Conservation (phyloP, 2,113 vertebrate genomes). For the Etheostoma spectabile region DNA sequence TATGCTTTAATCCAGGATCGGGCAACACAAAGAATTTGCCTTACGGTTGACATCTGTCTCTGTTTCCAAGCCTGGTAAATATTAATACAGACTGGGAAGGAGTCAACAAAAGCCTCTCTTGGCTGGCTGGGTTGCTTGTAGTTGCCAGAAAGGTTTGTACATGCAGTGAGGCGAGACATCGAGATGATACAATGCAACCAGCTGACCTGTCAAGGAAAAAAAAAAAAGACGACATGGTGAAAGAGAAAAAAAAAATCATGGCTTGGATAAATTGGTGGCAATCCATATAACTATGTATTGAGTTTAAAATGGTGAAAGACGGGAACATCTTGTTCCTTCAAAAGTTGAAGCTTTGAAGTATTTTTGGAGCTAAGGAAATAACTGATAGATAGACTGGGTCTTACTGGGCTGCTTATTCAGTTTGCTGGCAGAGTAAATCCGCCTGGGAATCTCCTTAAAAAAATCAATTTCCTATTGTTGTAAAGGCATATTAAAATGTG, state of each 20-base stretch:
- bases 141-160: conserved; percentile 69
- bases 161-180: conserved; percentile 54
- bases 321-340: conserved; percentile 46
- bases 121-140: conserved; percentile 58
- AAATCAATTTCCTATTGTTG: conserved; percentile 9
- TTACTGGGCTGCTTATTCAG: conserved; percentile 11
- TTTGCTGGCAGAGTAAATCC: conserved; percentile 23
- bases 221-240: conserved; percentile 32
- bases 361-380: conserved; percentile 36
- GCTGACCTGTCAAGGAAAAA: conserved; percentile 44
- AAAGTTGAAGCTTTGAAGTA: conserved; percentile 6
- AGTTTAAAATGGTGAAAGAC: conserved; percentile 43
- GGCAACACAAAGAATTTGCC: conserved; percentile 40
- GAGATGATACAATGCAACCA: conserved; percentile 65
- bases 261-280: conserved; percentile 49
- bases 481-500: conserved; percentile 6
- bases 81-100: conserved; percentile 75
- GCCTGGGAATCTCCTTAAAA: conserved; percentile 14
- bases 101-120: conserved; percentile 69
- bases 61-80: conserved; percentile 73
- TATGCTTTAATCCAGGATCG: conserved; percentile 64
- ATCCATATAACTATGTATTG: conserved; percentile 49
- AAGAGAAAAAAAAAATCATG: conserved; percentile 46
- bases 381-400: conserved; percentile 21
- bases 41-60: conserved; percentile 68